A percentile compares a stretch with the other conserved stretches of the same genome.
Evolutionary conservation across 2,888 invertebrate genomes (phyloP).

Genomic region (Muschampia plurimacula): DNA sequence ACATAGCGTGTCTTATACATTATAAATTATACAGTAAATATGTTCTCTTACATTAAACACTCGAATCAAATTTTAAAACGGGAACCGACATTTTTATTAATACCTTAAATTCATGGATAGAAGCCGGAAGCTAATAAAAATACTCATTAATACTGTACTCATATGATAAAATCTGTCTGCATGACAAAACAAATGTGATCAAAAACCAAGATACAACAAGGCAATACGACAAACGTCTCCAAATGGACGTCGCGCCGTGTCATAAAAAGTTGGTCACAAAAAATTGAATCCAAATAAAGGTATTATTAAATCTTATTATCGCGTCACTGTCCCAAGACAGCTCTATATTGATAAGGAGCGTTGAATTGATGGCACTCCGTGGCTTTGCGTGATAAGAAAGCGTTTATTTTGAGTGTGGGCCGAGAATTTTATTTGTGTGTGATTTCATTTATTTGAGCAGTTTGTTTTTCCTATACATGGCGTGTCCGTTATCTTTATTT

Average conservation of each 20-base stretch:
- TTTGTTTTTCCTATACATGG: slow-evolving; percentile 3
- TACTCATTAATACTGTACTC: slow-evolving; percentile 16
- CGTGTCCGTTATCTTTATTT: slow-evolving; percentile 2
- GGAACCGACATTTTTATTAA: slow-evolving; percentile 2
- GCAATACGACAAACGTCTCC: slow-evolving; percentile 8
- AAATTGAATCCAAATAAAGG: slow-evolving; percentile 15
- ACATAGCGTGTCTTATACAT: no score
- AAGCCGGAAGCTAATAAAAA: slow-evolving; percentile 13
- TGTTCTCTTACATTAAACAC: not conserved
- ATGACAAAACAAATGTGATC: slow-evolving; percentile 34
- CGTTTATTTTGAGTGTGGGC: slow-evolving; percentile 30
- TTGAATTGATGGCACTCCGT: slow-evolving; percentile 35
- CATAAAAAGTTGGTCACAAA: slow-evolving; percentile 33
- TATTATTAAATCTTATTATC: slow-evolving; percentile 37
- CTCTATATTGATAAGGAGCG: slow-evolving; percentile 33
- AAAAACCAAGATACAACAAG: slow-evolving; percentile 15
- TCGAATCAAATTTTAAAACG: not conserved
- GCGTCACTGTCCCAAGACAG: slow-evolving; percentile 35
- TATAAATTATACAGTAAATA: no score
- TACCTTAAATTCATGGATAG: not conserved
- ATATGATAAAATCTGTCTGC: slow-evolving; percentile 18
- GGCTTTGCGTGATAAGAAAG: slow-evolving; percentile 36
- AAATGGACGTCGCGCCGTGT: not conserved
- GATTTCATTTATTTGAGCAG: slow-evolving; percentile 23
- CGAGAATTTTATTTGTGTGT: slow-evolving; percentile 36